A percentile compares a stretch with the other conserved stretches of the same genome.
Evolutionary conservation across 2,113 vertebrate species (phyloP).

Genomic region (Proterorhinus semilunaris): DNA sequence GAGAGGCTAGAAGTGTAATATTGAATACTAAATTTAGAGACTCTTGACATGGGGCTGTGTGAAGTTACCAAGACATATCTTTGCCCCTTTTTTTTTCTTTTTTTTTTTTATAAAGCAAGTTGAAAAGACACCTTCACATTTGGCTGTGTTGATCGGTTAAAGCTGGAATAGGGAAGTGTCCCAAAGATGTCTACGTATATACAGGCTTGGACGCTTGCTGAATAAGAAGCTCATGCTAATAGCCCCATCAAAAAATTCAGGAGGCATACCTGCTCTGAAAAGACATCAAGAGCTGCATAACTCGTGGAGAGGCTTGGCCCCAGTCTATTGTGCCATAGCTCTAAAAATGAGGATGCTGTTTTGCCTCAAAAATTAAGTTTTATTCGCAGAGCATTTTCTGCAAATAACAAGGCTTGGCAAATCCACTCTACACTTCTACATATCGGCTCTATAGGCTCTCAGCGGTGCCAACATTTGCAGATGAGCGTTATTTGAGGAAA

Average conservation of each 20-base stretch:
- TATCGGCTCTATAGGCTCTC: too few relatives aligned
- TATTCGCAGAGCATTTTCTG: too few relatives aligned
- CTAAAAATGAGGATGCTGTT: conserved; percentile 72
- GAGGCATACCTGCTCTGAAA: conserved; percentile 43
- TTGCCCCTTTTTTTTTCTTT: conserved; percentile 59
- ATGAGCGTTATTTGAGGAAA: too few relatives aligned
- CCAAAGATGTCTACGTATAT: conserved; percentile 11
- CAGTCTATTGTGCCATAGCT: conserved; percentile 61
- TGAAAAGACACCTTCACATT: conserved; percentile 75
- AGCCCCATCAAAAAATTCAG: conserved; percentile 55
- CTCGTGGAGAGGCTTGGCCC: conserved; percentile 55
- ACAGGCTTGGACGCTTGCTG: neutral
- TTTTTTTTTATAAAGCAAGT: conserved; percentile 69
- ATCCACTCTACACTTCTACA: too few relatives aligned
- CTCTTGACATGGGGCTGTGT: conserved; percentile 68
- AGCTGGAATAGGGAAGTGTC: conserved; percentile 8
- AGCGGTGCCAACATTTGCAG: too few relatives aligned
- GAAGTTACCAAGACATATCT: conserved; percentile 61
- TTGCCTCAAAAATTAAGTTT: conserved; percentile 63
- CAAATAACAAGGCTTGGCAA: too few relatives aligned
- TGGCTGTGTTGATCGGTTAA: conserved; percentile 67
- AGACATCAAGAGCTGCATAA: conserved; percentile 56
- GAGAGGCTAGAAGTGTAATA: conserved; percentile 69
- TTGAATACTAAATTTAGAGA: conserved; percentile 58
- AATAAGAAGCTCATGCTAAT: conserved; percentile 53